Evolutionary conservation across 2,888 invertebrate genomes (phyloP), one percentile per base, ranked within the genome.

Genomic region (Spicauda simplicius): DNA sequence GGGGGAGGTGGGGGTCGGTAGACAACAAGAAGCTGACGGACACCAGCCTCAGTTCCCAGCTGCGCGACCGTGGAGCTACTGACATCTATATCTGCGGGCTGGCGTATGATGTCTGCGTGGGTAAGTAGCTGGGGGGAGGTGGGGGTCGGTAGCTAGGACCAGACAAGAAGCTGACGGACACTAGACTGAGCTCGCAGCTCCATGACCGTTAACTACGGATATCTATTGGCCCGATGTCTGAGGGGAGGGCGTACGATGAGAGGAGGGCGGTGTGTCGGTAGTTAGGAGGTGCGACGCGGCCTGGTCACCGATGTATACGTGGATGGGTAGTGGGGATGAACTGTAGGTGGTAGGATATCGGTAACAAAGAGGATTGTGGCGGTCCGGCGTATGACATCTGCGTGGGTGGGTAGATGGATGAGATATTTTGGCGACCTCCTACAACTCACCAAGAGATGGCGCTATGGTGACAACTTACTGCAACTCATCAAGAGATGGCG

Each of bases 381-480:
- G 99, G 99, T 0, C 91, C 99, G 70, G 99, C 99, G 0, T 98
- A 98, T 81, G 99, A 99, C 86, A 97, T 98, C 56, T 99, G 99
- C 85, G 99, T 99, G 7, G 97, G 96, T 95, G 80, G 83, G 94
- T 83, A n/a, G n/a, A n/a, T n/a, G n/a, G 10, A 7, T n/a, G n/a
- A n/a, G n/a, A n/a, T n/a, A n/a, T n/a, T n/a, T n/a, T n/a, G n/a
- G n/a, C n/a, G n/a, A n/a, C n/a, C n/a, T n/a, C n/a, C n/a, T n/a
- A n/a, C n/a, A n/a, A n/a, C n/a, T n/a, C n/a, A n/a, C n/a, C n/a
- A n/a, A n/a, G n/a, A n/a, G n/a, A n/a, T n/a, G n/a, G n/a, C n/a
- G n/a, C n/a, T n/a, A n/a, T n/a, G n/a, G n/a, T n/a, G n/a, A n/a
- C n/a, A n/a, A n/a, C n/a, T n/a, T n/a, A n/a, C n/a, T n/a, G n/a